Conservation (phyloP, 92 coral and sea anemone genomes). For the Siderastrea siderea region DNA sequence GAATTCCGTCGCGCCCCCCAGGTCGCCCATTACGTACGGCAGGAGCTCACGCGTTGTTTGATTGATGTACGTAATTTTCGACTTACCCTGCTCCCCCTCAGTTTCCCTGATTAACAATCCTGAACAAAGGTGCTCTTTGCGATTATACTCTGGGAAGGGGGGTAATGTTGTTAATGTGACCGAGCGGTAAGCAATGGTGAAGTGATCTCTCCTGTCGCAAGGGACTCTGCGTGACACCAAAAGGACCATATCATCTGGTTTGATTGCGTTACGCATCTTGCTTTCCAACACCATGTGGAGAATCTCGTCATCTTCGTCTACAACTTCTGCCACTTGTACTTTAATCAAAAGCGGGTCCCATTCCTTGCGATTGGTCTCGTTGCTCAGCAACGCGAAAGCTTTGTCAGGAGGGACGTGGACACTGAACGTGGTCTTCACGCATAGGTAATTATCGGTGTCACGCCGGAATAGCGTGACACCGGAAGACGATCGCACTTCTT, state of each 20-base stretch:
- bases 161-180: slow-evolving; percentile 58
- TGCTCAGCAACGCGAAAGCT: slow-evolving; percentile 56
- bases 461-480: slow-evolving; percentile 66
- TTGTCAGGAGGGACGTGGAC: slow-evolving; percentile 53
- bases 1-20: slow-evolving; percentile 56
- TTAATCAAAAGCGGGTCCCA: slow-evolving; percentile 81
- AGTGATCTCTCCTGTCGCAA: slow-evolving; percentile 65
- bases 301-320: slow-evolving; percentile 81
- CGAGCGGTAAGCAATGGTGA: slow-evolving; percentile 83
- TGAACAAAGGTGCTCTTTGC: slow-evolving; percentile 81
- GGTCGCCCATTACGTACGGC: slow-evolving; percentile 69
- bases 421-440: slow-evolving; percentile 55
- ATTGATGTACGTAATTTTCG: slow-evolving; percentile 73
- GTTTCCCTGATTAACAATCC: slow-evolving; percentile 75
- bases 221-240: slow-evolving; percentile 82
- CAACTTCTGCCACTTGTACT: slow-evolving; percentile 54
- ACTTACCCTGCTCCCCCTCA: slow-evolving; percentile 48
- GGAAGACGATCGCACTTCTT: slow-evolving; percentile 42
- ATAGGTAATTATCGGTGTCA: slow-evolving; percentile 65
- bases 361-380: slow-evolving; percentile 59
- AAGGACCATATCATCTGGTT: slow-evolving; percentile 79
- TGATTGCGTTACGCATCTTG: slow-evolving; percentile 45
- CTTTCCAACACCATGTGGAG: slow-evolving; percentile 69
- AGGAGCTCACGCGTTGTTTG: slow-evolving; percentile 77
- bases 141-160: slow-evolving; percentile 62